Evolutionary conservation across 2,888 invertebrate genomes (phyloP), one percentile per base, ranked within the genome.

Genomic region (Drosophila trichaetosa): DNA sequence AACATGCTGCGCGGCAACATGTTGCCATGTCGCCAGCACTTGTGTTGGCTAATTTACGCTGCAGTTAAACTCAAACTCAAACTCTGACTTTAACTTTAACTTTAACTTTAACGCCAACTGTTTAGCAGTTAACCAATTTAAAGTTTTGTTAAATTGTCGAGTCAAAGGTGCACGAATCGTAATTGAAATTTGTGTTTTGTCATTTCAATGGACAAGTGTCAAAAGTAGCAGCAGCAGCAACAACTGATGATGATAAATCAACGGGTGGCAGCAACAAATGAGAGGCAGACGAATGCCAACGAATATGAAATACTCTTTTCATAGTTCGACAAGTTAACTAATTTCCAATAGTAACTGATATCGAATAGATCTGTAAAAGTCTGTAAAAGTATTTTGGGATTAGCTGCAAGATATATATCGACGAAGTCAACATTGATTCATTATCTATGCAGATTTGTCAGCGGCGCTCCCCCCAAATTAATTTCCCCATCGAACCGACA

Each of bases 91-190:
- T 29, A 46, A 34, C 31, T 24, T 7, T 33, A 21, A 42, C 57
- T 21, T 21, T 29, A 42, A 53, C 31, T 34, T 7, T 33, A 21
- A 21, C 21, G 11, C 42, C 29, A 51, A 29, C 57, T 42, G 42
- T 27, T 58, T 29, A 40, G 53, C 75, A 11, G 33, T 74, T 75
- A 54, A 42, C 46, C 69, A 67, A 56, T 61, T 73, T 57, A n/a
- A 51, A 40, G 49, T 66, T 58, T 40, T 48, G 59, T 38, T 8
- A 46, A 49, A 42, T 11, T 38, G 67, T 24, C 69, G 76, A 81
- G 83, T 88, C 86, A 83, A 86, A 89, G 87, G 83, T 89, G 77
- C 67, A 52, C 40, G 60, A 62, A 54, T 52, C 52, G 81, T 65
- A 79, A 79, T 79, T 81, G 68, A 73, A 81, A 79, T 69, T 73